Base-by-base conservation (phyloP, 2,888 invertebrate genomes). In the Tubulanus polymorphus region DNA sequence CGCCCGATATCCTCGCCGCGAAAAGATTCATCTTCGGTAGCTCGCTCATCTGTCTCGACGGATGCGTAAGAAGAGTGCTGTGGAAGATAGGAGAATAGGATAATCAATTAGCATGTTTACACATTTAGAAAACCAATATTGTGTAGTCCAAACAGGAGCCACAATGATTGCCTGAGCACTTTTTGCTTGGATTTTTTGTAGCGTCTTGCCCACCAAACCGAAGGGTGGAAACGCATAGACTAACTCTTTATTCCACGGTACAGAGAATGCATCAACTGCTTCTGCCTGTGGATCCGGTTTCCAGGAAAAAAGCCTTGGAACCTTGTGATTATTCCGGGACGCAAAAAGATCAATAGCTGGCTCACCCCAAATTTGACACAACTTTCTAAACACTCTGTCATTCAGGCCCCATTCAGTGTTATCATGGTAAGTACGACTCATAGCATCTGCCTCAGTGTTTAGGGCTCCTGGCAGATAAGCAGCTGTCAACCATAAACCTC, bases 341-440 rank as follows among this genome's bases (percentile, higher is more conserved):
- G 55, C 55, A 41, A 55, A 55, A 25, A 55, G 12, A 18, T 55
- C 55, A 32, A 52, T 53, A n/a, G 32, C 37, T 35, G 56, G 52
- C n/a, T 18, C 8, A 12, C 29, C 41, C 30, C 47, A 55, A 3
- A 23, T 8, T 5, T 51, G 8, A 37, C 25, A 27, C 5, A 55
- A 28, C 3, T 6, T 41, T 18, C 45, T 23, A 28, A 51, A 51
- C 10, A 51, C 29, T 23, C 10, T 26, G 1, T 10, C n/a, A 45
- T 55, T 30, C 10, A 55, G 35, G n/a, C 28, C 37, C 55, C 55
- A 55, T 51, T 55, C 55, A 18, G 23, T 37, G 25, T 37, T 37
- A 50, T 41, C 50, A 28, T 50, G 28, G 12, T 35, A 27, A 3
- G 5, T 37, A 29, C 55, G 37, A 23, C 41, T 41, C 29, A 41